phyloP scores from a whole-genome alignment of 1,140 invertebrate genomes.

The Araneus ventricosus region DNA sequence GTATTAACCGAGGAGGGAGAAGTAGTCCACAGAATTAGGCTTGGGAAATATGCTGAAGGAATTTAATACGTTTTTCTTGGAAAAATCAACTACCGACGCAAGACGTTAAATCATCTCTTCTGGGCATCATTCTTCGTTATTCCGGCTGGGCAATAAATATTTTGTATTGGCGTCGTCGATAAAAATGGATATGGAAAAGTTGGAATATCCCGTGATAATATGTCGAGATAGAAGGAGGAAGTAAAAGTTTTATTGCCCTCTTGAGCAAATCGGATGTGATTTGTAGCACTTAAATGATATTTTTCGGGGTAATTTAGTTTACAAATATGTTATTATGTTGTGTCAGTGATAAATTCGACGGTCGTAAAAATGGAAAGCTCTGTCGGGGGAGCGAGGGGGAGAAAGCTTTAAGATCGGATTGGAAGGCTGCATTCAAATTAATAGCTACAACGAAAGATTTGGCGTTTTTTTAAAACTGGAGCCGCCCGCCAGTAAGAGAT shows the following conservation, averaged over 20 bases:
- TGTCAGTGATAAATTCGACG: conserved; percentile 58
- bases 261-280: conserved; percentile 58
- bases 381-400: background rate
- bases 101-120: conserved; percentile 52
- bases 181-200: conserved; percentile 59
- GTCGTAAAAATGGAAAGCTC: conserved; percentile 39
- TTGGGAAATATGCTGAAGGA: conserved; percentile 59
- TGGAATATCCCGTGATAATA: conserved; percentile 54
- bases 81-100: conserved; percentile 41
- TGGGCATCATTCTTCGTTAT: conserved; percentile 51
- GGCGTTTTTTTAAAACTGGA: background rate
- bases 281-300: conserved; percentile 65
- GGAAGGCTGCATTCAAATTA: conserved; percentile 3
- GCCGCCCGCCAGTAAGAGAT: no score
- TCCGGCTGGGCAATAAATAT: conserved; percentile 46
- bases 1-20: conserved; percentile 32
- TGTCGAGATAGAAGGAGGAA: conserved; percentile 36
- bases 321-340: conserved; percentile 68
- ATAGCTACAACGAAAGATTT: background rate
- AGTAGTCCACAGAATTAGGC: conserved; percentile 33
- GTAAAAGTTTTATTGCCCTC: conserved; percentile 62
- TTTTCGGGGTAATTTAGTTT: conserved; percentile 68
- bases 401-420: conserved; percentile 23
- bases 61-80: conserved; percentile 66
- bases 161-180: conserved; percentile 46